These are phyloP conservation scores for Strix uralensis DNA, from an alignment of 2,113 vertebrate genomes.

Conservation along the genomic window DNA sequence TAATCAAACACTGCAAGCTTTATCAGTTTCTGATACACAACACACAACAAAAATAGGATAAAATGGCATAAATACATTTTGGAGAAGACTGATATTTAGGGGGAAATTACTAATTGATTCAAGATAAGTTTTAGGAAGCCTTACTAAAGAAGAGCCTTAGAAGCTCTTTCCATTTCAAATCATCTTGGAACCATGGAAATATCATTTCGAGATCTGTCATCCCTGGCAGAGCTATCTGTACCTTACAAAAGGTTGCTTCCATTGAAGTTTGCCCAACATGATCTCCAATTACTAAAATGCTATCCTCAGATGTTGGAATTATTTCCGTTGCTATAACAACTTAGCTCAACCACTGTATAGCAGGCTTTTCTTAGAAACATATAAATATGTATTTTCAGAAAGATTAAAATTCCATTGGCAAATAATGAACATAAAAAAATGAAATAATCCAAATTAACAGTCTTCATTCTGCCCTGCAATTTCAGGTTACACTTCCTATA, in stretches of 20 bases:
- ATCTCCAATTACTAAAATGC: constrained; percentile 43
- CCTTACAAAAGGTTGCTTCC: constrained; percentile 10
- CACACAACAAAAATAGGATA: not conserved
- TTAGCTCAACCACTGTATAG: constrained; percentile 1
- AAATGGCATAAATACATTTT: not conserved
- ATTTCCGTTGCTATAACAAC: constrained; percentile 64
- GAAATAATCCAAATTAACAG: not conserved
- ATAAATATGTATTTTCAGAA: not conserved
- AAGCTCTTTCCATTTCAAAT: not conserved
- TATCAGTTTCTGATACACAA: not conserved
- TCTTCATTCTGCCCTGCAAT: not conserved
- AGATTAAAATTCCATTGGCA: not conserved
- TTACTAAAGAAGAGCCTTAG: not conserved
- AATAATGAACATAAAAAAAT: not conserved
- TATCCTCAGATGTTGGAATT: constrained; percentile 19
- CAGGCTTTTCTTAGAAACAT: not conserved
- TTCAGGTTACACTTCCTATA: not conserved
- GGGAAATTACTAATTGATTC: not conserved
- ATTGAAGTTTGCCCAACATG: constrained; percentile 36
- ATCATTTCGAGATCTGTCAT: not conserved
- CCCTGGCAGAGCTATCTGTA: not conserved
- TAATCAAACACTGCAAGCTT: not conserved
- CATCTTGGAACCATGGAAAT: not conserved
- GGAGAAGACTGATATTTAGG: not conserved
- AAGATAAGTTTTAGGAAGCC: not conserved